Base-by-base conservation (phyloP, 2,888 invertebrate species). In the Odontocerum albicorne region DNA sequence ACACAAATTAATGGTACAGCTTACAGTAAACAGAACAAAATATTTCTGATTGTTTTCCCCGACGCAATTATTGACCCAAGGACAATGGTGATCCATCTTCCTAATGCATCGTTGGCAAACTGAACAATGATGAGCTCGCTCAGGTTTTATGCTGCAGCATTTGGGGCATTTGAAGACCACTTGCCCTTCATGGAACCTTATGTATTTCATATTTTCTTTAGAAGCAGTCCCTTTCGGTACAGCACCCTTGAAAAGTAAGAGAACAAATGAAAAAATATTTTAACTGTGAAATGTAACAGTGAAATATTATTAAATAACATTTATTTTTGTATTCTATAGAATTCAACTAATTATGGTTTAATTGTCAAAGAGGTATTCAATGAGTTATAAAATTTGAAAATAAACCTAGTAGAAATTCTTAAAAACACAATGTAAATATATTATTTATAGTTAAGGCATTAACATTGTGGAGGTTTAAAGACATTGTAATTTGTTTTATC, bases 1-100 rank as follows among this genome's bases (percentile, higher is more conserved):
- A n/a, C n/a, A n/a, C n/a, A n/a, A n/a, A n/a, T n/a, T 8, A 27
- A 21, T 27, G 27, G 27, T 8, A 27, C 6, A 7, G 81, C 87
- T 84, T 74, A 96, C 96, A 60, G 96, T 96, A 74, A 99, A 99
- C 50, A 99, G 81, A 54, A 99, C 96, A 79, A 99, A 99, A 76
- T 91, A 99, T 75, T 99, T 99, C 79, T 99, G 99, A 80, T 99
- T 99, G 69, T 91, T 94, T 74, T 98, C 98, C 15, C 99, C 99
- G 2, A 99, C 96, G 73, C 99, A 99, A 72, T 99, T 99, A 71
- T 99, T 99, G 6, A 99, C 93, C 96, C 96, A 97, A 0, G 97
- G 98, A 63, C 82, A 83, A 62, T 83, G 82, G 64, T 83, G 83
- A 65, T 83, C 83, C 84, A 84, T 84, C 64, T 84, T 83, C 1